phyloP scores from a whole-genome alignment of 2,888 invertebrate species.

The Sisyra terminalis region DNA sequence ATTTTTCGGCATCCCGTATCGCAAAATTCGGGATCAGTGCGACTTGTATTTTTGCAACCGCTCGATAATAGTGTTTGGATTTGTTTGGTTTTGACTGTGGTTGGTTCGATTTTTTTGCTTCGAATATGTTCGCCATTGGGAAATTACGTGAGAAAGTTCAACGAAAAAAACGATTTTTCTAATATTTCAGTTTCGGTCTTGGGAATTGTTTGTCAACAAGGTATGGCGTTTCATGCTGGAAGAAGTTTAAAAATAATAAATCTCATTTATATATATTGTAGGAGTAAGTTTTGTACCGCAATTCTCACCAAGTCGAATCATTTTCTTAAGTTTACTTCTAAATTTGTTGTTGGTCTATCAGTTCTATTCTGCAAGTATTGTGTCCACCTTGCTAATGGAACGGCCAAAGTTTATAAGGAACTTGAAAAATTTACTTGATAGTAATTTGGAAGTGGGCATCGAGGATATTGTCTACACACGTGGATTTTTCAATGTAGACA shows the following conservation, averaged over 20 bases:
- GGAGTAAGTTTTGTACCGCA: constrained; percentile 8
- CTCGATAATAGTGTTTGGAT: constrained; percentile 36
- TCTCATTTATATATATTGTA: too few species aligned
- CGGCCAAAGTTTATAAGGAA: constrained; percentile 41
- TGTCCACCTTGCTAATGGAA: constrained; percentile 44
- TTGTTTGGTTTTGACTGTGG: constrained; percentile 16
- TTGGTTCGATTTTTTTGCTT: not conserved
- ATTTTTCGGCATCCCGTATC: constrained; percentile 40
- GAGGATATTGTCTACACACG: constrained; percentile 31
- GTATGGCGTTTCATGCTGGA: too few species aligned
- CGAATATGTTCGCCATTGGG: not conserved
- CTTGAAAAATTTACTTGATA: constrained; percentile 37
- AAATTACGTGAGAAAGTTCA: constrained; percentile 12
- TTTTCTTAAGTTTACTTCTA: constrained; percentile 7
- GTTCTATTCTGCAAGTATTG: constrained; percentile 53
- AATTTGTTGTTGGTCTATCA: constrained; percentile 31
- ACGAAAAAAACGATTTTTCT: constrained; percentile 24
- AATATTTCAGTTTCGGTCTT: constrained; percentile 30
- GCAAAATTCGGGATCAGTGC: constrained; percentile 33
- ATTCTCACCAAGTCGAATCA: constrained; percentile 9
- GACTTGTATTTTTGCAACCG: constrained; percentile 43
- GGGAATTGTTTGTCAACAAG: constrained; percentile 32
- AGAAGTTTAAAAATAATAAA: too few species aligned
- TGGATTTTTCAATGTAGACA: constrained; percentile 5
- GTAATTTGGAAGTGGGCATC: constrained; percentile 38